Evolutionary conservation across 2,113 vertebrate species (phyloP).

Genomic region (Aphyosemion australe): DNA sequence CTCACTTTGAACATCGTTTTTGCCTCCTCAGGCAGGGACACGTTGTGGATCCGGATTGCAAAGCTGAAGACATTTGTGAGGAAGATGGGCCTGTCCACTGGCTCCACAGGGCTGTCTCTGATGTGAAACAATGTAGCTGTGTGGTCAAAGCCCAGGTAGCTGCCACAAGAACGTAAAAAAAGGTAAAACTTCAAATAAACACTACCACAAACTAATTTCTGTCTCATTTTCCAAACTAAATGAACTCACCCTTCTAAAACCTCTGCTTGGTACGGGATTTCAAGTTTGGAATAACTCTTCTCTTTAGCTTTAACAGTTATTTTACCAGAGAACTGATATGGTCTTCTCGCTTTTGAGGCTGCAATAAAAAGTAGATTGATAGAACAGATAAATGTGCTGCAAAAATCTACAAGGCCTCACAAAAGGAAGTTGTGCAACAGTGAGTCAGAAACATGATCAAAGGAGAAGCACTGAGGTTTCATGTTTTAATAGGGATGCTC

Average conservation of each 20-base stretch:
- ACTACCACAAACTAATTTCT: background rate
- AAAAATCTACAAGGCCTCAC: background rate
- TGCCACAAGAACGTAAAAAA: conserved; percentile 30
- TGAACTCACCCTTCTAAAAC: conserved; percentile 93
- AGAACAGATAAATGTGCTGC: conserved; percentile 4
- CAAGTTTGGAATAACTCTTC: conserved; percentile 98
- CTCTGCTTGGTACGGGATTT: conserved; percentile 98
- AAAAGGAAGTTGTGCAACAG: conserved; percentile 43
- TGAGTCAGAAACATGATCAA: background rate
- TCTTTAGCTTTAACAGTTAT: conserved; percentile 99
- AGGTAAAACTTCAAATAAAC: background rate
- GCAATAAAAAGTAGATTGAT: conserved; percentile 41
- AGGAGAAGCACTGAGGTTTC: background rate
- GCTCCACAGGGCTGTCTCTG: conserved; percentile 90
- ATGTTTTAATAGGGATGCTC: no score
- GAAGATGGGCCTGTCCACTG: conserved; percentile 88
- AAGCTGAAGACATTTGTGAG: conserved; percentile 96
- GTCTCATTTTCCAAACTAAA: background rate
- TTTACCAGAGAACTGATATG: conserved; percentile 94
- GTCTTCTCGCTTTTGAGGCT: conserved; percentile 95
- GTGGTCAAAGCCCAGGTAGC: conserved; percentile 94
- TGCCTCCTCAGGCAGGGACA: conserved; percentile 91
- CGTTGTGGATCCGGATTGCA: conserved; percentile 90
- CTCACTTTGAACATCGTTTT: conserved; percentile 92
- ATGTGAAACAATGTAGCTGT: conserved; percentile 96